These are phyloP conservation scores for Drosophila chauvacae DNA, from an alignment of 1,140 invertebrate species.

Conservation along the genomic window DNA sequence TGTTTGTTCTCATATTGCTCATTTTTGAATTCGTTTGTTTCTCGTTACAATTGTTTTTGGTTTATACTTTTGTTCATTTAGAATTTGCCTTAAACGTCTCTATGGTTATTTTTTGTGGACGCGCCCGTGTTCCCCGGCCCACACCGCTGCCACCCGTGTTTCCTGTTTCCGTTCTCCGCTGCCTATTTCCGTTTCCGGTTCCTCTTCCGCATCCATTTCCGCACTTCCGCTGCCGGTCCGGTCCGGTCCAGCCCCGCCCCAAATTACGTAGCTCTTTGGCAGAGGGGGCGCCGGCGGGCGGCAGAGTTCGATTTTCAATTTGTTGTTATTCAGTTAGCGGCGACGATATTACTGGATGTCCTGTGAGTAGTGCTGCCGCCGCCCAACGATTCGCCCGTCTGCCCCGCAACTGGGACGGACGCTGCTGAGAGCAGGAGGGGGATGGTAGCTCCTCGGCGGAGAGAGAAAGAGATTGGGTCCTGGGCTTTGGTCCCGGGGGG, in stretches of 20 bases:
- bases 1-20: conserved; percentile 75
- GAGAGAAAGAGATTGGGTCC: background rate
- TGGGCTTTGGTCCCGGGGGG: background rate
- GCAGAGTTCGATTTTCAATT: conserved; percentile 17
- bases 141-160: conserved; percentile 19
- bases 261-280: conserved; percentile 15
- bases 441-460: background rate
- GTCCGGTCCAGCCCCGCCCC: background rate
- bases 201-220: conserved; percentile 5
- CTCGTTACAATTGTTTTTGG: conserved; percentile 76
- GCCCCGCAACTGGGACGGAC: conserved; percentile 2
- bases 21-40: conserved; percentile 77
- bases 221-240: background rate
- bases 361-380: conserved; percentile 21
- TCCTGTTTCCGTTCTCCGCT: conserved; percentile 23
- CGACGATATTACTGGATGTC: conserved; percentile 16
- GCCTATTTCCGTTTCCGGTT: background rate
- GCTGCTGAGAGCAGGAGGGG: background rate
- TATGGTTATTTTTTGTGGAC: conserved; percentile 82
- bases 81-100: conserved; percentile 83
- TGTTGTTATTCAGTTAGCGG: conserved; percentile 11
- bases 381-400: conserved; percentile 12
- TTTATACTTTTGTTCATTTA: conserved; percentile 82
- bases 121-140: conserved; percentile 41
- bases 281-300: conserved; percentile 19